These are phyloP conservation scores for Temnothorax nylanderi DNA, from an alignment of 1,140 invertebrate genomes.

Conservation along the genomic window DNA sequence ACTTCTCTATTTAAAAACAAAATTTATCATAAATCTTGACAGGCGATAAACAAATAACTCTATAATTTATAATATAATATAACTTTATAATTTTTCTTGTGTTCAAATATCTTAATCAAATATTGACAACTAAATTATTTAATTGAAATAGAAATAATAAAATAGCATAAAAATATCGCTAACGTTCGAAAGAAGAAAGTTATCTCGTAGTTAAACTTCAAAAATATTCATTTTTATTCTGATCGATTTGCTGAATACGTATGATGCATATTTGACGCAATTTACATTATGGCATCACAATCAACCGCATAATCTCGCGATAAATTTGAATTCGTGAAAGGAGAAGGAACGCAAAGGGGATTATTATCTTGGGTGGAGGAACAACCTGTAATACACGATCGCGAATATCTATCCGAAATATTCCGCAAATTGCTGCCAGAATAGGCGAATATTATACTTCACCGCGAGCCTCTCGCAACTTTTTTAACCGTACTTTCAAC, in stretches of 20 bases:
- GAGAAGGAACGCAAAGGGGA: neutral
- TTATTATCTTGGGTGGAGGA: conserved; percentile 13
- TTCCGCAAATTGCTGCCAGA: conserved; percentile 6
- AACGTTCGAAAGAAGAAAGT: neutral
- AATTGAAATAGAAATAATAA: neutral
- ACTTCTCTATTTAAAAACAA: neutral
- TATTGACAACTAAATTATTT: neutral
- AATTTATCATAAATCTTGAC: neutral
- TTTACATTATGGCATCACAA: conserved; percentile 12
- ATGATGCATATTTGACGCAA: conserved; percentile 29
- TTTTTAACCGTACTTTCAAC: neutral
- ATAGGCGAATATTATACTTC: conserved; percentile 1
- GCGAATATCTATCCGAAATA: conserved; percentile 27
- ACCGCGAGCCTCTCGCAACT: neutral
- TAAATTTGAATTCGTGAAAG: conserved; percentile 19
- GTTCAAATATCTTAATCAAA: neutral
- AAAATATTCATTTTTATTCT: neutral
- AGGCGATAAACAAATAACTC: neutral
- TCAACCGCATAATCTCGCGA: neutral
- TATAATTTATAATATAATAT: too few species aligned
- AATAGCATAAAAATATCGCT: neutral
- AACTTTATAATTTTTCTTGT: neutral
- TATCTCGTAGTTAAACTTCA: neutral
- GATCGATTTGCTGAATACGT: conserved; percentile 5
- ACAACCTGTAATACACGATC: conserved; percentile 9